These are phyloP conservation scores for Lobophora halterata DNA, from an alignment of 2,888 invertebrate species.

Conservation along the genomic window DNA sequence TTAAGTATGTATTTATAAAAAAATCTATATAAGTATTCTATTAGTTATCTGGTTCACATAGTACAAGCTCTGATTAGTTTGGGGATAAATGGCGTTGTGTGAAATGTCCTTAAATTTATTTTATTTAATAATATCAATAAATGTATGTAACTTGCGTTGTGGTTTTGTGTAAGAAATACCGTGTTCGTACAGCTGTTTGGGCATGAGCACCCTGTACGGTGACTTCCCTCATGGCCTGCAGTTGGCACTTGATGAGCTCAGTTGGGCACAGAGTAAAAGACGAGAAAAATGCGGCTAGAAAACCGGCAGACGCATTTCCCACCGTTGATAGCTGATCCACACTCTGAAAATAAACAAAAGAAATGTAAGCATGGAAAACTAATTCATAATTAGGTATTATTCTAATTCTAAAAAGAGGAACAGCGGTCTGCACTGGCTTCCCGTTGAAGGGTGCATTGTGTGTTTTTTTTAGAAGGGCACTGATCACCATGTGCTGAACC, in stretches of 20 bases:
- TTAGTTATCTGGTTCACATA: too few species aligned
- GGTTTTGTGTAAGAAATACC: conserved; percentile 46
- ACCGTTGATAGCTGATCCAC: conserved; percentile 85
- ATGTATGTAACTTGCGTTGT: too few species aligned
- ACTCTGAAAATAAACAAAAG: conserved; percentile 73
- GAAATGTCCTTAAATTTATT: not conserved
- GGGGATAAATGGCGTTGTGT: too few species aligned
- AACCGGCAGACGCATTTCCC: conserved; percentile 94
- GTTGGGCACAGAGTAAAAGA: conserved; percentile 98
- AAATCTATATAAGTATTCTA: conserved; percentile 6
- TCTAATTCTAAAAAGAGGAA: too few species aligned
- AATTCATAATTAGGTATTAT: not conserved
- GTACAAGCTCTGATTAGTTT: too few species aligned
- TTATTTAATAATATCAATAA: too few species aligned
- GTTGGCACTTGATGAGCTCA: conserved; percentile 97
- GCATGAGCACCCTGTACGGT: conserved; percentile 64
- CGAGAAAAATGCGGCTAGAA: conserved; percentile 97
- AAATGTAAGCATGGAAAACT: conserved; percentile 1
- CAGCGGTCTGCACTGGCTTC: too few species aligned
- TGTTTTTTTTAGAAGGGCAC: too few species aligned
- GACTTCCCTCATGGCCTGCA: conserved; percentile 96
- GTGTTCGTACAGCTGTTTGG: conserved; percentile 69
- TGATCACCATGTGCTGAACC: too few species aligned
- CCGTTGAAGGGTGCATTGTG: too few species aligned
- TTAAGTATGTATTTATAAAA: too few species aligned